Conservation (phyloP, 2,797 vertebrate species). For the Chelon labrosus region DNA sequence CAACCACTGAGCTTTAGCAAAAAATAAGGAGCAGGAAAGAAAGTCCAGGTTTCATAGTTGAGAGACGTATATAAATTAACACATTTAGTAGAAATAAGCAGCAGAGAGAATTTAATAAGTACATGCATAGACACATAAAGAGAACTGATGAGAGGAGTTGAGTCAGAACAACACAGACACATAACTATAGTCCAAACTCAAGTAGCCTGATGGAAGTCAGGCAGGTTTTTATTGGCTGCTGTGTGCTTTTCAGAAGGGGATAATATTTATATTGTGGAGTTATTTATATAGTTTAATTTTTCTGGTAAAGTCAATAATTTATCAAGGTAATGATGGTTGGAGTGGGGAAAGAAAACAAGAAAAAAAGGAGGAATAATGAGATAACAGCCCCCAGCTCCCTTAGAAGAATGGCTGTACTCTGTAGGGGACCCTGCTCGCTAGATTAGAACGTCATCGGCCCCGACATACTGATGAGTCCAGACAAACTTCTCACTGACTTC, state of each 20-base stretch:
- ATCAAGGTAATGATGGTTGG: conserved; percentile 83
- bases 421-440: conserved; percentile 27
- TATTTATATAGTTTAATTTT: conserved; percentile 84
- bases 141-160: conserved; percentile 60
- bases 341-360: conserved; percentile 77
- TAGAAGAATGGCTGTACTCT: conserved; percentile 59
- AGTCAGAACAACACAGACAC: conserved; percentile 63
- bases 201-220: conserved; percentile 85
- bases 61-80: conserved; percentile 41
- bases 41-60: conserved; percentile 42
- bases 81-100: conserved; percentile 43
- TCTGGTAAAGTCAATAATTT: conserved; percentile 84
- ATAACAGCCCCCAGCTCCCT: conserved; percentile 54
- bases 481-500: conserved; percentile 37
- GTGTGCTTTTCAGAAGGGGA: conserved; percentile 75
- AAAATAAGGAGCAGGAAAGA: conserved; percentile 26
- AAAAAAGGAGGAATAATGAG: conserved; percentile 72
- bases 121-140: conserved; percentile 38
- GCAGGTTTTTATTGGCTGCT: conserved; percentile 83
- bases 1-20: conserved; percentile 29
- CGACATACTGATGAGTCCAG: conserved; percentile 39
- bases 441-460: conserved; percentile 49
- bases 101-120: conserved; percentile 44
- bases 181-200: conserved; percentile 64
- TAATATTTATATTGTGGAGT: conserved; percentile 83